Base-by-base conservation (phyloP, 2,113 vertebrate genomes). In the Ictalurus punctatus region DNA sequence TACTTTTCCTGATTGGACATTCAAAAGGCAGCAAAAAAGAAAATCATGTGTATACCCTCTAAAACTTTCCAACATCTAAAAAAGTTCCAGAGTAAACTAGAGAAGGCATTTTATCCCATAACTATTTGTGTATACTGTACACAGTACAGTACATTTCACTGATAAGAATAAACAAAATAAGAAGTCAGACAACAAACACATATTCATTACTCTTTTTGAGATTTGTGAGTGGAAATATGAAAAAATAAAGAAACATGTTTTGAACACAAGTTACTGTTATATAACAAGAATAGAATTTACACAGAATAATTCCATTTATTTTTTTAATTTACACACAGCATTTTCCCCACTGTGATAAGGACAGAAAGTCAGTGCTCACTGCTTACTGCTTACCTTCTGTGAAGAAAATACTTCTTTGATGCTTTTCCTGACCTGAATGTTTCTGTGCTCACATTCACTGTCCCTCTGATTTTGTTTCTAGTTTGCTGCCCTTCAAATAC, bases 381-480 rank as follows among this genome's bases (percentile, higher is more conserved):
- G 6, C 86, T 87, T 54, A 37, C 44, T 56, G 6, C 86, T 87
- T 54, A 80, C 74, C 74, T 67, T 44, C 27, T 58, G n/a, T 56
- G n/a, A 80, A 17, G 52, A 80, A 21, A 40, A 4, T 0, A 19
- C 8, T 40, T 27, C 3, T 23, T 27, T 78, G 56, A 2, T 13
- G 56, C 37, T 17, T 69, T 7, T 61, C 34, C 85, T 61, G 5
- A 78, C 6, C 71, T 44, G 21, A 73, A 16, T 8, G 14, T 69
- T 83, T n/a, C 30, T 74, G 44, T n/a, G 40, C 23, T 25, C 44
- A 79, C 13, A 30, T 69, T 52, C 25, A 4, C n/a, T 69, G n/a
- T 63, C 52, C 80, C 23, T 71, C 16, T 86, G 61, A 27, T n/a
- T 13, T 71, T 17, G 10, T 82, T 69, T 84, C 67, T 71, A 73